Percentiles rank a stretch among this genome's conserved stretches.
Conservation (phyloP, 2,888 invertebrate species). For the Caenorhabditis macrosperma region DNA sequence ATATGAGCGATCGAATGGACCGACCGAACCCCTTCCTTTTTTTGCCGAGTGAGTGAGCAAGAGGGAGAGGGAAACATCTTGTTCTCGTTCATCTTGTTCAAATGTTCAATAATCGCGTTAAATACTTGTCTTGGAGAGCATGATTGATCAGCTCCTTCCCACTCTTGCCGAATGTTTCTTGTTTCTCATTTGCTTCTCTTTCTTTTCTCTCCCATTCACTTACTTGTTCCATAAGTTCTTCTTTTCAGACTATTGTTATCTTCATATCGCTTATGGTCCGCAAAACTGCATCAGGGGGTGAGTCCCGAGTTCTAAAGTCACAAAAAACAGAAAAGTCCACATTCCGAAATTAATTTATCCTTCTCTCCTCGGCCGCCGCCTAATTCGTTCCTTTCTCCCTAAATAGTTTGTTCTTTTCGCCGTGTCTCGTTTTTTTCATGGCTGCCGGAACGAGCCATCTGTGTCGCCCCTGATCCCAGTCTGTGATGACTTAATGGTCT, state of each 20-base stretch:
- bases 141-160: slow-evolving; percentile 53
- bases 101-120: slow-evolving; percentile 56
- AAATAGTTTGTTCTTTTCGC: slow-evolving; percentile 15
- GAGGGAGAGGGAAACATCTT: slow-evolving; percentile 42
- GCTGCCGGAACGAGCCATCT: background rate
- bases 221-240: background rate
- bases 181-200: slow-evolving; percentile 37
- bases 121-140: slow-evolving; percentile 53
- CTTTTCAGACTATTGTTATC: slow-evolving; percentile 28
- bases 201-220: slow-evolving; percentile 8
- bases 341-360: slow-evolving; percentile 47
- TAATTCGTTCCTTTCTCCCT: background rate
- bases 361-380: slow-evolving; percentile 1
- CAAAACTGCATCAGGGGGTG: slow-evolving; percentile 59
- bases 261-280: slow-evolving; percentile 63
- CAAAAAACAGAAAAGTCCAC: slow-evolving; percentile 25
- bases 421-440: background rate
- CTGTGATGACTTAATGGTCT: slow-evolving; percentile 57
- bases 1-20: background rate
- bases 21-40: slow-evolving; percentile 26
- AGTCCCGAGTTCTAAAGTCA: slow-evolving; percentile 30
- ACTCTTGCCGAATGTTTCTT: slow-evolving; percentile 28
- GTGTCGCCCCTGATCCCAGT: slow-evolving; percentile 16
- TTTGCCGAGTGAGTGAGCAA: slow-evolving; percentile 26
- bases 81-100: slow-evolving; percentile 55